Base-by-base conservation (phyloP, 2,888 invertebrate species). In the Sminthurides aquaticus region DNA sequence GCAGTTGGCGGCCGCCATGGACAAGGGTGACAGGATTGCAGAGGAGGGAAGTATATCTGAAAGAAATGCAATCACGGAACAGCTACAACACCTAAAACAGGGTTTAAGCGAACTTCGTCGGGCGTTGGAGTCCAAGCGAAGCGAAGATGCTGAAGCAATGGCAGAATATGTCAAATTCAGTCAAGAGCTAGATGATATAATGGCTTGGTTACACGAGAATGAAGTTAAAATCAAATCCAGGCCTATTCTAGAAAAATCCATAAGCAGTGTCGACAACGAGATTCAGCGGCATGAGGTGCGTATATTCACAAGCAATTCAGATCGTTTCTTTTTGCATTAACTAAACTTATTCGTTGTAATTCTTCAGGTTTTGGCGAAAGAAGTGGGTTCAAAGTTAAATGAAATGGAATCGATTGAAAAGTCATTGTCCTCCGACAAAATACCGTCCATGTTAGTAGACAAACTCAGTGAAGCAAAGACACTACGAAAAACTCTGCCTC, bases 21-120 rank as follows among this genome's bases (percentile, higher is more conserved):
- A 95, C 76, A 94, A 94, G 78, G 95, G 94, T 0, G 90, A 91
- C 76, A 91, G 92, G 78, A 94, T 96, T 34, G 91, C 91, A 0
- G 87, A 88, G 0, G 94, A 95, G 79, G 92, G 93, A 52, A 88
- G 90, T 1, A 87, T 90, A 0, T 87, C 89, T 22, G 94, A 94
- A 75, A 84, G 90, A 74, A 93, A 93, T 75, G 87, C 87, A 72
- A 87, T 95, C 3, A 91, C 91, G 1, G 91, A 92, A 77, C 88
- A 93, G 74, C 77, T 95, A 25, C 92, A 93, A 75, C 87, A 88
- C 0, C 78, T 95, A 24, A 93, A 91, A 78, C 90, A 91, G 76
- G 90, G 92, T 71, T 79, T 93, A 20, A 84, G 89, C 62, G 85
- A 86, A 64, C 79, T 95, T 2, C 84, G 91, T 76, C 84, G 90